Conservation (phyloP, 2,113 vertebrate species). For the Dryoscopus gambensis region DNA sequence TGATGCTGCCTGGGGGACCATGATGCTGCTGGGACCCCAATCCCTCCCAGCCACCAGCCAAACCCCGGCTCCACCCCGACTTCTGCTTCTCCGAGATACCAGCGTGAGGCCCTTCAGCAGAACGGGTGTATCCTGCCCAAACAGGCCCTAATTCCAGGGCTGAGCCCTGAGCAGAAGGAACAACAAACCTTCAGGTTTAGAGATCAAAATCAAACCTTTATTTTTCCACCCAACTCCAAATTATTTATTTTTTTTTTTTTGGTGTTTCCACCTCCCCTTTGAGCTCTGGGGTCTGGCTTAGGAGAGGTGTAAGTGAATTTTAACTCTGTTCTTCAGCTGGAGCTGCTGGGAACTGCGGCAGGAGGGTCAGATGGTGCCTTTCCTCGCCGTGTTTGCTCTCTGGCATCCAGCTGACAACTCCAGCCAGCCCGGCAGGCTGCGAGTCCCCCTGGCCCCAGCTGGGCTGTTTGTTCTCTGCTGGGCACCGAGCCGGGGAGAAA, state of each 20-base stretch:
- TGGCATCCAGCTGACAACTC: constrained; percentile 7
- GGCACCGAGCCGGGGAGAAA: not conserved
- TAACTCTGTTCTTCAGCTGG: not conserved
- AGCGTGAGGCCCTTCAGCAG: not conserved
- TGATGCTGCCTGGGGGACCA: not conserved
- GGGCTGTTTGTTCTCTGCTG: not conserved
- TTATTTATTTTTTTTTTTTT: not conserved
- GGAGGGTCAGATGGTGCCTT: constrained; percentile 23
- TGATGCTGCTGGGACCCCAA: not conserved
- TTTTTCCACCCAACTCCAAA: not conserved
- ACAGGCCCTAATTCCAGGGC: not conserved
- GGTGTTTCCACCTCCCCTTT: not conserved
- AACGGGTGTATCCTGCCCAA: not conserved
- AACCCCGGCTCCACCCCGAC: fast-evolving
- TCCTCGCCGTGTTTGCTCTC: not conserved
- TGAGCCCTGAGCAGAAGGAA: not conserved
- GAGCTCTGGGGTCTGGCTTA: not conserved
- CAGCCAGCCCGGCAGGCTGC: not conserved
- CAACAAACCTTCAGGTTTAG: not conserved
- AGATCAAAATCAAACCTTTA: not conserved
- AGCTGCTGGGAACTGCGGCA: not conserved
- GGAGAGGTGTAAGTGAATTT: not conserved
- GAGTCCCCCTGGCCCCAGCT: not conserved
- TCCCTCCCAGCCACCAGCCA: not conserved
- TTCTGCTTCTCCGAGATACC: not conserved